Conservation (phyloP, 2,113 vertebrate genomes). For the Gasterosteus nipponicus region DNA sequence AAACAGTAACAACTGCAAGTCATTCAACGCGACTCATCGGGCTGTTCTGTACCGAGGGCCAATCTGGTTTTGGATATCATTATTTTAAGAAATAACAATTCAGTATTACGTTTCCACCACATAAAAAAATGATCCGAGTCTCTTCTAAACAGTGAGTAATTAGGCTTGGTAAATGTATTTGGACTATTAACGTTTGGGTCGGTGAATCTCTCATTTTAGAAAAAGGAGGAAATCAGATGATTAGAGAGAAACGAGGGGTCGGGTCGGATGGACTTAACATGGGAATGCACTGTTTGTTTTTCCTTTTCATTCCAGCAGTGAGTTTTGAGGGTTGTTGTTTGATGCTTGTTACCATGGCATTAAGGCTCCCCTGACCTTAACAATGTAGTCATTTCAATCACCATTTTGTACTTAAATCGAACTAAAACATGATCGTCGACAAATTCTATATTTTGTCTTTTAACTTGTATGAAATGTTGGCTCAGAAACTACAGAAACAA, state of each 20-base stretch:
- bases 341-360: not conserved
- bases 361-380: not conserved
- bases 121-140: not conserved
- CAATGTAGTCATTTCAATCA: not conserved
- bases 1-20: constrained; percentile 48
- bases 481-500: not conserved
- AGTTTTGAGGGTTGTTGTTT: not conserved
- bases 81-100: not conserved
- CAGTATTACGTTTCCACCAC: not conserved
- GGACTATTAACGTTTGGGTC: too few relatives aligned
- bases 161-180: too few relatives aligned
- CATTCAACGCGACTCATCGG: constrained; percentile 9
- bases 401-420: not conserved
- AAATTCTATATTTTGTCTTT: not conserved
- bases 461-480: not conserved
- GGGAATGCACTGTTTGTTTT: not conserved
- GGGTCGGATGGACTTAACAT: not conserved
- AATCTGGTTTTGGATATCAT: not conserved
- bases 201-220: not conserved
- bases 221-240: not conserved
- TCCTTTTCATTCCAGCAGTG: not conserved
- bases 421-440: not conserved
- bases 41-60: not conserved
- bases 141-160: too few relatives aligned
- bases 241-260: not conserved